A percentile compares a stretch with the other conserved stretches of the same genome.
Evolutionary conservation across 92 coral and sea anemone species (phyloP).

Genomic region (Chrysogorgia sp.): DNA sequence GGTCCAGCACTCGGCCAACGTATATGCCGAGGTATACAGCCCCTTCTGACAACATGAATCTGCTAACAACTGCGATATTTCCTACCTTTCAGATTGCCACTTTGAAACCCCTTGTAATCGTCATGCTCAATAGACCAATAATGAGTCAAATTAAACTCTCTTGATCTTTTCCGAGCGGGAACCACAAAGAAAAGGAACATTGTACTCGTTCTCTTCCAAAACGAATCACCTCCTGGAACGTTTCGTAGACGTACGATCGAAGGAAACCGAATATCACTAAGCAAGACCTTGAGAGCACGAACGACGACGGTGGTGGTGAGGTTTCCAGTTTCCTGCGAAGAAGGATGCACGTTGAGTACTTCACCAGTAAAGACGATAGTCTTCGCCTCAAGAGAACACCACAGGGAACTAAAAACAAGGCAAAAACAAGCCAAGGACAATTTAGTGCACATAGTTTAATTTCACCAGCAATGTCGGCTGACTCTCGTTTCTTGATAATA

Average conservation of each 20-base stretch:
- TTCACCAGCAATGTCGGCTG: background rate
- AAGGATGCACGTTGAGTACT: background rate
- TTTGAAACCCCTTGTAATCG: background rate
- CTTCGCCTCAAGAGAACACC: conserved; percentile 9
- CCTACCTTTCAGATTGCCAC: conserved; percentile 19
- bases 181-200: conserved; percentile 12
- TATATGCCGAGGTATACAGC: background rate
- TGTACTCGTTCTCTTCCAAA: background rate
- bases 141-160: background rate
- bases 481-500: no score
- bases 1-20: no score
- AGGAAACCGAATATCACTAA: background rate
- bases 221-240: background rate
- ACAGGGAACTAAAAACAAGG: background rate
- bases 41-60: background rate
- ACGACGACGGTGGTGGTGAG: background rate
- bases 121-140: conserved; percentile 15
- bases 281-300: background rate
- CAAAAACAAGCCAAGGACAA: background rate
- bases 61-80: background rate
- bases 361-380: conserved; percentile 20
- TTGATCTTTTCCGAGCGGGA: background rate
- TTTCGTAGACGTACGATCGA: conserved; percentile 13
- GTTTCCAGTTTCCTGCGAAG: background rate
- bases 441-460: background rate